Base-by-base conservation (phyloP, 2,797 vertebrate genomes). In the Xiphophorus birchmanni region DNA sequence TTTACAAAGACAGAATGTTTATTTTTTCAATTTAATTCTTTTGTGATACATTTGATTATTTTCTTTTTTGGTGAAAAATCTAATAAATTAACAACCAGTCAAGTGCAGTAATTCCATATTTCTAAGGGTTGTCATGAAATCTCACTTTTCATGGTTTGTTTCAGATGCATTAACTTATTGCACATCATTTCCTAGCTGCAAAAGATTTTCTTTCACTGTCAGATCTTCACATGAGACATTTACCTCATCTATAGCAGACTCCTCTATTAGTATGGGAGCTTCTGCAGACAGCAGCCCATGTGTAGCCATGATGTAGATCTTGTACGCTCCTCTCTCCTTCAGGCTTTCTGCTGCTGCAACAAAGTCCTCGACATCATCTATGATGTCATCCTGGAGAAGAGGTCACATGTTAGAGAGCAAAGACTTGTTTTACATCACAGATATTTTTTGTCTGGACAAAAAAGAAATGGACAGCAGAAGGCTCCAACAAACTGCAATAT, bases 231-330 rank as follows among this genome's bases (percentile, higher is more conserved):
- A 45, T 26, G 35, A 52, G 2, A 5, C 35, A 29, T 80, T 84
- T 86, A 98, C 98, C 97, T 99, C 99, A 8, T 99, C 97, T 0
- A 99, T 97, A 40, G 97, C 96, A 26, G 99, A 99, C 78, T 99
- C 98, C 89, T 99, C 98, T 21, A 99, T 97, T 60, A 98, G 96
- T 40, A 96, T 96, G 0, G 99, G 98, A 0, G 98, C 98, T 18
- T 99, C 99, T 0, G 97, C 97, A 10, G 98, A 99, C 92, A 99
- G 94, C 47, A 99, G 96, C 60, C 99, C 99, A 0, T 99, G 99
- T 8, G 99, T 99, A 1, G 98, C 99, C 99, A 99, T 99, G 89
- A 99, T 95, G 71, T 97, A 99, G 84, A 99, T 99, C 94, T 99
- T 99, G 86, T 99, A 99, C 12, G 99, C 98, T 0, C 99, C 99